Percentiles rank a stretch among this genome's conserved stretches.
phyloP scores from a whole-genome alignment of 2,888 invertebrate genomes.

The Apamea monoglypha region DNA sequence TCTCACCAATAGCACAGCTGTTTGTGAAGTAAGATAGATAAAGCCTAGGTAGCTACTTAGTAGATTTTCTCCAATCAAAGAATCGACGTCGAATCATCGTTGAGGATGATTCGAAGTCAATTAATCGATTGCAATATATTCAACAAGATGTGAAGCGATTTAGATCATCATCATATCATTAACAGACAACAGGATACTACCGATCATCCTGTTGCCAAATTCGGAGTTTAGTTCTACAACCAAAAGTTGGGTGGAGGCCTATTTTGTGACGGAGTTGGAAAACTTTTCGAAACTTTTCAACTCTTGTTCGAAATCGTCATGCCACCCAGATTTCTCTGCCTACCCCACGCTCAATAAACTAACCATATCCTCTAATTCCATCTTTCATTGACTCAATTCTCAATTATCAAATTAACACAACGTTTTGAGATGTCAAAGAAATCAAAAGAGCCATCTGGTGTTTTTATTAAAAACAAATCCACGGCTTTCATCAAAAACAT shows the following conservation, averaged over 20 bases:
- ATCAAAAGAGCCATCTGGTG: constrained; percentile 66
- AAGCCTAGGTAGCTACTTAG: background rate
- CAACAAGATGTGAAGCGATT: background rate
- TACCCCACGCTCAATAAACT: constrained; percentile 7
- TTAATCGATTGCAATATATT: background rate
- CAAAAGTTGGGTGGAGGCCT: background rate
- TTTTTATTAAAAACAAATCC: constrained; percentile 66
- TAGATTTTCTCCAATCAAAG: too few relatives aligned
- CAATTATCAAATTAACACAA: constrained; percentile 59
- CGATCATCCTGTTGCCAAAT: background rate
- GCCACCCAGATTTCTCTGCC: constrained; percentile 4
- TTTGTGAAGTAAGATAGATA: background rate
- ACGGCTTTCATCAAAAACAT: constrained; percentile 67
- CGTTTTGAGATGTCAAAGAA: constrained; percentile 46
- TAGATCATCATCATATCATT: background rate
- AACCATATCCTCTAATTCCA: constrained; percentile 25
- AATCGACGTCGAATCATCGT: background rate
- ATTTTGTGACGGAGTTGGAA: background rate
- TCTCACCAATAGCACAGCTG: background rate
- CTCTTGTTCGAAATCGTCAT: too few relatives aligned
- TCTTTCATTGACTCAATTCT: constrained; percentile 48
- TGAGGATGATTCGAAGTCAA: background rate
- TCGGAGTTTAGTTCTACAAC: background rate
- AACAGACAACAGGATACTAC: background rate
- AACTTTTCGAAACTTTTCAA: background rate